Base-by-base conservation (phyloP, 2,113 vertebrate genomes). In the Chelonoidis abingdonii region DNA sequence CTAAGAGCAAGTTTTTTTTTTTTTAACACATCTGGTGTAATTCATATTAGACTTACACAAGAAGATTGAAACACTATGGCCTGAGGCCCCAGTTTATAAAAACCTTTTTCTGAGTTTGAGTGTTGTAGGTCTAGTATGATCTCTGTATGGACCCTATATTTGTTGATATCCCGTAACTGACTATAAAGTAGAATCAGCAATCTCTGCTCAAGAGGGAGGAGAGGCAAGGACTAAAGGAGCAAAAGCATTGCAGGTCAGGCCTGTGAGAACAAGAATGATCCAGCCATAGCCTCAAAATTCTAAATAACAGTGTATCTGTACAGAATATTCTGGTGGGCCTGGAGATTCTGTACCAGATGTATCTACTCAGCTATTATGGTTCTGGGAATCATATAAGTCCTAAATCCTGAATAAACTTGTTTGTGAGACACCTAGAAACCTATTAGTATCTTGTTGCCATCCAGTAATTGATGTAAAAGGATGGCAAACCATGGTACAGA, bases 401-500 rank as follows among this genome's bases (percentile, higher is more conserved):
- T 54, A 52, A 41, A 82, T 59, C 56, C 31, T 24, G 52, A 44
- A 19, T 2, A 44, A 65, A 31, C 82, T 44, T 54, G 31, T 44
- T 59, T 75, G 38, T 41, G 35, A 72, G 27, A 52, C 52, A 88
- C 56, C n/a, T 50, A 41, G 65, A 80, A 87, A n/a, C 25, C 31
- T 79, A 25, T 72, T 72, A n/a, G 7, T 38, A 1, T 12, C 81
- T 50, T 59, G 35, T 47, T 44, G 10, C 41, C 44, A n/a, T 50
- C 93, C 29, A 35, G 12, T 49, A 7, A 56, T 76, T 6, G 29
- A 1, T 65, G 12, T 72, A 21, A 72, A 72, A 72, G 65, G n/a
- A 72, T 72, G n/a, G 65, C n/a, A 72, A 72, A 8, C 41, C 44
- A 25, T 78, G 27, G n/a, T 52, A 72, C 41, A 0, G 0, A 8